Base-by-base conservation (phyloP, 2,797 vertebrate genomes). In the Chromobotia macracanthus region DNA sequence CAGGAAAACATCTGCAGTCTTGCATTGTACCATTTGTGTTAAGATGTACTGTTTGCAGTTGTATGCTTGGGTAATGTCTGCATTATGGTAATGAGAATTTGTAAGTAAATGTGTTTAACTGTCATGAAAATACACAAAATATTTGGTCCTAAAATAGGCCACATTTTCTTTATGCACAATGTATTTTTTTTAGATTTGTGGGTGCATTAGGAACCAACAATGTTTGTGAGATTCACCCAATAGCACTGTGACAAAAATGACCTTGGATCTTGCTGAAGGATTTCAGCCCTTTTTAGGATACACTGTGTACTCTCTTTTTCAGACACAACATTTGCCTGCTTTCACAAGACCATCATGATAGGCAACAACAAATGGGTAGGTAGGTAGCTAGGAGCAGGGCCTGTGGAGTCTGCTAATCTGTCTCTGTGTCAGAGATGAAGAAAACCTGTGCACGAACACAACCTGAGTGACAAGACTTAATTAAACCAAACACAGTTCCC, bases 321-420 rank as follows among this genome's bases (percentile, higher is more conserved):
- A 46, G 2, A 2, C 2, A 50, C 46, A 63, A 15, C 70, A 5
- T n/a, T 1, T 61, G 77, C 65, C 41, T 38, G 31, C 66, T 75
- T 55, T 13, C 64, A 75, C 25, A 65, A 63, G 38, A 60, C 78
- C 75, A 76, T 76, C 68, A 61, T 41, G 53, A 84, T 61, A 65
- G 21, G 51, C 68, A 64, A 69, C 77, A 68, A 65, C 82, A 78
- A 85, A 78, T 72, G 80, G 77, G 60, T 72, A 31, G 15, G 5
- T 23, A 78, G 77, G 81, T 74, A 79, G 79, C 80, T 80, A 48
- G 60, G 84, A 75, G 86, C 64, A 84, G n/a, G 74, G 74, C 75
- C 63, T 25, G 69, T 64, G 81, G 68, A 56, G 75, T 78, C 55
- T 74, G 72, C 79, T 80, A 84, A 85, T 87, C 80, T 82, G 77